phyloP scores from a whole-genome alignment of 2,888 invertebrate genomes.

The Parochlus steinenii region DNA sequence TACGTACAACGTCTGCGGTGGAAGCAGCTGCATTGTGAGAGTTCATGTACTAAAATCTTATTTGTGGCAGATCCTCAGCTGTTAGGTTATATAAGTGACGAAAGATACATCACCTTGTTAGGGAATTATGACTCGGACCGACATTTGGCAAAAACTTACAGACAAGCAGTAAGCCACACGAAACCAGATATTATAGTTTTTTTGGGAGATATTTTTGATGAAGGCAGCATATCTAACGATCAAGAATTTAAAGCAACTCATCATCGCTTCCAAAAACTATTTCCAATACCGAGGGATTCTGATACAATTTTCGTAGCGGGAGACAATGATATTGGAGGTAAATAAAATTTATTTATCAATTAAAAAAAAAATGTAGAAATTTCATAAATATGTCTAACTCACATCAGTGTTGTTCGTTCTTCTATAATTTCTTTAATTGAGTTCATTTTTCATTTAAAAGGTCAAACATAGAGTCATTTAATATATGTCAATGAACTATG shows the following conservation, averaged over 20 bases:
- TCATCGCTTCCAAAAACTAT: conserved; percentile 52
- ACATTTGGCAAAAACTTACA: conserved; percentile 30
- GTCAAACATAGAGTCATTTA: too few species aligned
- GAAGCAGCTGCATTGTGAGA: conserved; percentile 24
- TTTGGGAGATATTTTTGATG: conserved; percentile 89
- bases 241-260: conserved; percentile 59
- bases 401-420: too few species aligned
- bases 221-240: conserved; percentile 63
- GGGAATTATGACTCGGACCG: conserved; percentile 80
- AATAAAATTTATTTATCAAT: too few species aligned
- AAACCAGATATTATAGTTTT: conserved; percentile 75
- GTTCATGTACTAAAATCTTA: conserved; percentile 44
- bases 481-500: too few species aligned
- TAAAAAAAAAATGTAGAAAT: too few species aligned
- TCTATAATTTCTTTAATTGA: too few species aligned
- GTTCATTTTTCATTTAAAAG: too few species aligned
- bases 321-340: conserved; percentile 96
- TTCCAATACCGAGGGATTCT: conserved; percentile 23
- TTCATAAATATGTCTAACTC: too few species aligned
- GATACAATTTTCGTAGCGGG: conserved; percentile 80
- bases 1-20: conserved; percentile 24
- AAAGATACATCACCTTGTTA: conserved; percentile 46
- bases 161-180: conserved; percentile 35
- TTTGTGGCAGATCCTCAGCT: conserved; percentile 87
- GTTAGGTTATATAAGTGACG: conserved; percentile 62